These are phyloP conservation scores for Trichonephila inaurata DNA, from an alignment of 1,140 invertebrate genomes.

Conservation along the genomic window DNA sequence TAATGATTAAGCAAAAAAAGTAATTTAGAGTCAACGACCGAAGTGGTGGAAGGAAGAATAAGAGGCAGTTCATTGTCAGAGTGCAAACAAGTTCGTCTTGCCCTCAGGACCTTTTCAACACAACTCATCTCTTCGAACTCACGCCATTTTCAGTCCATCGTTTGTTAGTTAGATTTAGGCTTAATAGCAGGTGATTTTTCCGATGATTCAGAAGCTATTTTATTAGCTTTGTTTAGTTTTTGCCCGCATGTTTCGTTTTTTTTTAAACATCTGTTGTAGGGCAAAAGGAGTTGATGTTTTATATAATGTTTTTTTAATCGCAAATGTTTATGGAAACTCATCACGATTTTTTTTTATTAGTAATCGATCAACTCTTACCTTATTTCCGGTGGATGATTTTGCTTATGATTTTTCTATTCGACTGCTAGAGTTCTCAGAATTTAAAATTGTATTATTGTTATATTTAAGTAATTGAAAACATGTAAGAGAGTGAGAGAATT, in stretches of 20 bases:
- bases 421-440: too few relatives aligned
- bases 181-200: conserved; percentile 57
- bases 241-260: conserved; percentile 5
- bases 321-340: background rate
- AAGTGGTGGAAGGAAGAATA: background rate
- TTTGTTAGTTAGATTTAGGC: conserved; percentile 42
- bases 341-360: conserved; percentile 11
- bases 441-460: too few relatives aligned
- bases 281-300: background rate
- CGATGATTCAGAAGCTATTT: conserved; percentile 25
- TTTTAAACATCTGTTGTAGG: background rate
- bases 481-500: too few relatives aligned
- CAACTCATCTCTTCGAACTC: conserved; percentile 57
- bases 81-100: conserved; percentile 68
- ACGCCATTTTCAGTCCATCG: conserved; percentile 28
- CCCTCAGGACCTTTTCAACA: conserved; percentile 57
- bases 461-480: too few relatives aligned
- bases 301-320: conserved; percentile 26
- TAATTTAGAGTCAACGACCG: conserved; percentile 73
- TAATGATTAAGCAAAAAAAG: conserved; percentile 66
- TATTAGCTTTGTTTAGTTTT: conserved; percentile 40
- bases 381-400: background rate
- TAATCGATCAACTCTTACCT: background rate
- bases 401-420: too few relatives aligned
- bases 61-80: conserved; percentile 66